Base-by-base conservation (phyloP, 2,113 vertebrate genomes). In the Colinus virginianus region DNA sequence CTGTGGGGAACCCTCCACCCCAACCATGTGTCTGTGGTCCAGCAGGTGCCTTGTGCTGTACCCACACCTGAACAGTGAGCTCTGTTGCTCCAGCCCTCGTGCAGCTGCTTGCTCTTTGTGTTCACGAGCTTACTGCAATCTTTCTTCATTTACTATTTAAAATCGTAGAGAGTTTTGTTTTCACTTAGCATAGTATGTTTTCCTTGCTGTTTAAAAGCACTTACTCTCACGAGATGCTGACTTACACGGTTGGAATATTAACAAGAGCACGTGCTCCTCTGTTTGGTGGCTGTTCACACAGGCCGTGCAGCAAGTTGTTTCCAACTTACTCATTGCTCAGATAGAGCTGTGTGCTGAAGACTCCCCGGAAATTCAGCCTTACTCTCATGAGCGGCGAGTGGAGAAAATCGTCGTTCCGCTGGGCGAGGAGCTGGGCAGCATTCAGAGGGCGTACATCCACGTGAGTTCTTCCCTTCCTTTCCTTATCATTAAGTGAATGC, bases 291-390 rank as follows among this genome's bases (percentile, higher is more conserved):
- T 93, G 87, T 84, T 36, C 13, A 13, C 1, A 16, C 75, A 99
- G 99, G 98, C 99, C 4, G 99, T 99, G 84, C 99, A 99, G 95
- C 98, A 99, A n/a, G 98, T 99, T 30, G 97, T 99, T 94, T 98
- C 98, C 78, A 99, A 99, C 94, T 80, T 99, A 45, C 98, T 99
- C 75, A 98, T 99, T 81, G 98, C 99, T 28, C 98, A 98, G 90
- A 98, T 99, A 49, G 99, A 99, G 94, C 95, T 99, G 19, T 98
- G 98, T 36, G 98, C 98, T 26, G 99, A 99, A 30, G 99, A 99
- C 62, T 99, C 99, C 49, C 98, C 98, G 0, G 99, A 99, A 76
- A 98, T 99, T 87, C 97, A 95, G 94, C 98, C 98, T 25, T 98
- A 99, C 18, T 98, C 98, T 30, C 98, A 99, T 13, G 98, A 98